Evolutionary conservation across 2,888 invertebrate species (phyloP), one percentile per base, ranked within the genome.

Genomic region (Congeria kusceri): DNA sequence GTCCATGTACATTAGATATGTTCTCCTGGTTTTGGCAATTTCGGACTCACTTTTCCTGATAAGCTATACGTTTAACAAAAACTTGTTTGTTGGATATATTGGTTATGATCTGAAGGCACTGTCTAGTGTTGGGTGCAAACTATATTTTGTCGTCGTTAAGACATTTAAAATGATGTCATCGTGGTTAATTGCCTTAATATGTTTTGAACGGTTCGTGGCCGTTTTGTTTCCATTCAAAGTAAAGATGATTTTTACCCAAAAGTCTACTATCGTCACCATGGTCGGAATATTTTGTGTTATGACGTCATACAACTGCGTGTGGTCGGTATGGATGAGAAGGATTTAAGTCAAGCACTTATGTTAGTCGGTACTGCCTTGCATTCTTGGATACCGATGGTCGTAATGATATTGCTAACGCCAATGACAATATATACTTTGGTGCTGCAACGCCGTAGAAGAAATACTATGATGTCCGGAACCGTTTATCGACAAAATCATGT

Each of bases 141-240:
- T 85, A 1, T 89, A 87, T 77, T 89, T 87, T 68, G 82, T 85
- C 57, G 68, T 84, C 13, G 86, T 77, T 61, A 76, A 82, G 46
- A 79, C 85, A 1, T 71, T 81, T 3, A 89, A 89, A 72, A 87
- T 87, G 82, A 83, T 84, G 62, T 88, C 88, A 59, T 88, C 88
- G 9, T 88, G 89, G 88, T 66, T 89, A 13, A 82, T 89, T 3
- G 87, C 88, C 1, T 67, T 85, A 27, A 73, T 89, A 23, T 80
- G 85, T 61, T 67, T 88, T 15, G 88, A 89, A 61, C 70, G 89
- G 1, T 89, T 89, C 46, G 64, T 88, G 9, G 87, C 86, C 20
- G 87, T 89, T 11, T 85, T 85, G 76, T 85, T 86, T 64, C 88
- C 88, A 1, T 62, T 86, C 18, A 79, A 83, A 66, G 83, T 85